These are phyloP conservation scores for Thalassarche chlororhynchos DNA, from an alignment of 2,113 vertebrate species.

Conservation along the genomic window DNA sequence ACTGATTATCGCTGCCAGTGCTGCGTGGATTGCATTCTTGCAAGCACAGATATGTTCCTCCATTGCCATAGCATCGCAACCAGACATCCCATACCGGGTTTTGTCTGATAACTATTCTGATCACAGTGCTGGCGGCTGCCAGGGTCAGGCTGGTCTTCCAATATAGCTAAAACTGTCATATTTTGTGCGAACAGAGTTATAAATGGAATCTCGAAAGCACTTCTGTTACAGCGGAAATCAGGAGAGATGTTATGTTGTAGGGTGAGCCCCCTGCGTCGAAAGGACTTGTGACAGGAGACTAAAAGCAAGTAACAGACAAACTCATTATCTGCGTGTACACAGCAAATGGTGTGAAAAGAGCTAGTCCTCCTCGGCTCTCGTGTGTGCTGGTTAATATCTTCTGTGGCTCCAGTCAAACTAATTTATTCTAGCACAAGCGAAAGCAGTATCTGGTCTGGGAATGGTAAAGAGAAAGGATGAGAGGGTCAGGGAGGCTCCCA, in stretches of 20 bases:
- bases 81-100: background rate
- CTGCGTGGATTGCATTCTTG: background rate
- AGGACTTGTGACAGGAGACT: background rate
- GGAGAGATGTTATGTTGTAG: background rate
- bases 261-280: background rate
- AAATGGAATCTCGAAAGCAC: background rate
- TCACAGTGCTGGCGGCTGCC: constrained; percentile 40
- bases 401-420: background rate
- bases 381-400: background rate
- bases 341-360: background rate
- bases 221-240: background rate
- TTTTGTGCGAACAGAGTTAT: constrained; percentile 6
- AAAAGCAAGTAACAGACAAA: background rate
- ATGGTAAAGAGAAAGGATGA: background rate
- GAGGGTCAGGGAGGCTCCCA: background rate
- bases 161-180: constrained; percentile 35
- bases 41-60: background rate
- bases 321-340: background rate
- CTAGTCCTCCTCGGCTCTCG: background rate
- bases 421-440: background rate
- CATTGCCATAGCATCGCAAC: background rate
- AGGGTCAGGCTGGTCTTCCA: constrained; percentile 29
- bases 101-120: constrained; percentile 52
- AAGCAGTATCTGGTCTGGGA: background rate
- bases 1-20: rapidly evolving